Percentiles rank a stretch among this genome's conserved stretches.
Conservation (phyloP, 2,113 vertebrate genomes). For the Phyllostomus discolor region DNA sequence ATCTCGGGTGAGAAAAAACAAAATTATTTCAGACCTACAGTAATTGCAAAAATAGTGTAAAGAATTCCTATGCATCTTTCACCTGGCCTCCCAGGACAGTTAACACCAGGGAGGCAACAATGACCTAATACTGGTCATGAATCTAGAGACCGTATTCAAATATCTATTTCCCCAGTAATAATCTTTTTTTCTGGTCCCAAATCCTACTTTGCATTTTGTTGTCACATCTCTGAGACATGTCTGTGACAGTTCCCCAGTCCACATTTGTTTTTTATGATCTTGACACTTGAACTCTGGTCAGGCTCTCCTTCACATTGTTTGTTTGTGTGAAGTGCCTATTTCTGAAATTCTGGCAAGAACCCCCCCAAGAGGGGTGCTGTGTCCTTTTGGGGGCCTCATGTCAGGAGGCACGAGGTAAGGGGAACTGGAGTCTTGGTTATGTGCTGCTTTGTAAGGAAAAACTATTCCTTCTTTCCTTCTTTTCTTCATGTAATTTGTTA, state of each 20-base stretch:
- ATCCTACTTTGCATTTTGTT: background rate
- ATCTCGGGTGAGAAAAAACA: too few relatives aligned
- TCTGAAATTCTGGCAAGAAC: background rate
- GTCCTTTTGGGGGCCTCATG: background rate
- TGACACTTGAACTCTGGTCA: background rate
- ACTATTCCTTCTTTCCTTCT: background rate
- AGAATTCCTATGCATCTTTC: background rate
- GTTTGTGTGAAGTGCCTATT: background rate
- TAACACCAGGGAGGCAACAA: background rate
- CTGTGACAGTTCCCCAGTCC: background rate
- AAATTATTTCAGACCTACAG: background rate
- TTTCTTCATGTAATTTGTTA: background rate
- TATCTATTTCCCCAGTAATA: background rate
- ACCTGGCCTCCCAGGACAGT: background rate
- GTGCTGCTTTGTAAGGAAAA: background rate
- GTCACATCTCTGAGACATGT: background rate
- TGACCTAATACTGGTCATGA: background rate
- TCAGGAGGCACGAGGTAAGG: background rate
- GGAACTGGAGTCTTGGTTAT: background rate
- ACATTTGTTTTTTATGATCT: background rate
- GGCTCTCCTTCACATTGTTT: background rate
- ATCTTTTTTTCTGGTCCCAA: background rate
- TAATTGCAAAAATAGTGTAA: background rate
- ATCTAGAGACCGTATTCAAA: background rate
- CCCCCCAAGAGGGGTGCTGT: accelerated